Base-by-base conservation (phyloP, 2,797 vertebrate species). In the Vultur gryphus region DNA sequence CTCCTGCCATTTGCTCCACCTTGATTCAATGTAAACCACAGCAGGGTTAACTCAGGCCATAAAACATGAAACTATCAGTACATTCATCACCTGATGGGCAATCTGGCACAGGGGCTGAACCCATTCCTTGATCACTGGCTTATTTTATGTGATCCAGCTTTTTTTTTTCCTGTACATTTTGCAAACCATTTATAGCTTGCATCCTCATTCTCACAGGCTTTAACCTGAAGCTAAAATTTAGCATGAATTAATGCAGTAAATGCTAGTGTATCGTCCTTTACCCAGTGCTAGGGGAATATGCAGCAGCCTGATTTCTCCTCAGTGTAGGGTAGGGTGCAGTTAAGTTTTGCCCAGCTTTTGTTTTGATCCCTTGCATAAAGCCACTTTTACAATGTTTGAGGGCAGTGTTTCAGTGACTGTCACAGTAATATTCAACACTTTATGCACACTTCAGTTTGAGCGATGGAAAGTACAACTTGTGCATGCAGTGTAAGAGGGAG, bases 1-100 rank as follows among this genome's bases (percentile, higher is more conserved):
- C 55, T 91, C 76, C 65, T 93, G 87, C 84, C 84, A 92, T 90
- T 90, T 96, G 75, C 80, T 95, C 33, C 70, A 59, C 62, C 81
- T 65, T 65, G 65, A 19, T 35, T 61, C 79, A 16, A 0, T 37
- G 75, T 16, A 80, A 93, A 85, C 65, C 84, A 35, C 84, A 77
- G 84, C 61, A 83, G 80, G 15, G 18, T 65, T 65, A 94, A 37
- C 57, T 71, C 84, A 52, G 91, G 37, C 77, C 73, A 62, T 75
- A 90, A 84, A 94, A 35, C 43, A 37, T 4, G 48, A 52, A 71
- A 6, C 57, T 77, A 24, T 52, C 33, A 57, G 41, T 70, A 61
- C 13, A n/a, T 39, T 28, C 61, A 58, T 59, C 49, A 86, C 67
- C 61, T 89, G 87, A 81, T 54, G 84, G 52, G 37, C 57, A 75